Evolutionary conservation across 2,113 vertebrate species (phyloP).

Genomic region (Amphiprion percula): DNA sequence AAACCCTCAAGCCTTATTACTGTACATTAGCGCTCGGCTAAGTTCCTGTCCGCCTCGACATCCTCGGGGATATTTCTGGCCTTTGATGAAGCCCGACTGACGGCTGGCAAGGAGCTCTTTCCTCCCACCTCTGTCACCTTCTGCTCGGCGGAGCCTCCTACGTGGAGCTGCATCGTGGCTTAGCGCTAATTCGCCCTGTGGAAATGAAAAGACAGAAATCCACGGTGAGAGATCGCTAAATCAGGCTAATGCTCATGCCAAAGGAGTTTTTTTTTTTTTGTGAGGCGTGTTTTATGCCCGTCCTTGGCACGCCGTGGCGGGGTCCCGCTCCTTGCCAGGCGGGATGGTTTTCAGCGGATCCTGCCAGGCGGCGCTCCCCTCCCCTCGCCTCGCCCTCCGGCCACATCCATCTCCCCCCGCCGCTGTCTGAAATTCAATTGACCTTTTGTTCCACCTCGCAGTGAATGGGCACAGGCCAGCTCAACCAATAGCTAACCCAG

Average conservation of each 20-base stretch:
- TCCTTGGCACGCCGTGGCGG: conserved; percentile 65
- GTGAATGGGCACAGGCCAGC: conserved; percentile 65
- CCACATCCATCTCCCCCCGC: conserved; percentile 70
- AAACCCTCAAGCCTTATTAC: conserved; percentile 59
- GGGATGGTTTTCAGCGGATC: conserved; percentile 54
- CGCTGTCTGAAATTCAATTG: conserved; percentile 77
- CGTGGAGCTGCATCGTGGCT: conserved; percentile 9
- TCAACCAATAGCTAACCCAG: conserved; percentile 45
- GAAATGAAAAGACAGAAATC: conserved; percentile 52
- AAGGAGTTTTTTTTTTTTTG: conserved; percentile 31
- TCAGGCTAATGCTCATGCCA: conserved; percentile 51
- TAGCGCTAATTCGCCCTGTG: conserved; percentile 55
- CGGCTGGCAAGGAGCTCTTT: conserved; percentile 21
- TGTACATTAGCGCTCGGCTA: conserved; percentile 54
- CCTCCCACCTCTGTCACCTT: conserved; percentile 52
- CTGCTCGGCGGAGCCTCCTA: conserved; percentile 26
- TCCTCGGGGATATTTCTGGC: conserved; percentile 57
- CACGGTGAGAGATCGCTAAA: conserved; percentile 48
- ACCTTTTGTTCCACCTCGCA: conserved; percentile 79
- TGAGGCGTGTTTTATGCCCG: conserved; percentile 65
- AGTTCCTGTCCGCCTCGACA: conserved; percentile 44
- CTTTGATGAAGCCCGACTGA: conserved; percentile 59
- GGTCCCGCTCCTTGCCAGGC: conserved; percentile 44
- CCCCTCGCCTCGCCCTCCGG: conserved; percentile 11
- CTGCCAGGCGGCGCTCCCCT: conserved; percentile 51